These are phyloP conservation scores for Iphiclides podalirius DNA, from an alignment of 2,888 invertebrate species.

Conservation along the genomic window DNA sequence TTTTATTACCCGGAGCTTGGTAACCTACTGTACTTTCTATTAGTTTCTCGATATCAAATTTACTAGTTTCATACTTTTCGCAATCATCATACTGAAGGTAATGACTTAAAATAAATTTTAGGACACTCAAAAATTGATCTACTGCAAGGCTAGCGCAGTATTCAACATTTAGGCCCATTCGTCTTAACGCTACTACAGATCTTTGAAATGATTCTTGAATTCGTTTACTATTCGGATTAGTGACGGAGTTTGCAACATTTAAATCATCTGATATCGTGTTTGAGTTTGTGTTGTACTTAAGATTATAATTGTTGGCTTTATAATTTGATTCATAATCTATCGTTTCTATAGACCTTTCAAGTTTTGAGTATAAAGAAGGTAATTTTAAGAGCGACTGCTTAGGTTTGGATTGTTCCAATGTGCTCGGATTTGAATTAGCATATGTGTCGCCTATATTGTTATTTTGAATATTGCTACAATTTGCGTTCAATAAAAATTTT, in stretches of 20 bases:
- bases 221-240: no score
- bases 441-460: no score
- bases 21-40: constrained; percentile 2
- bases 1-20: background rate
- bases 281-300: no score
- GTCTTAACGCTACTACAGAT: background rate
- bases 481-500: constrained; percentile 8
- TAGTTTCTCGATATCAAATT: constrained; percentile 6
- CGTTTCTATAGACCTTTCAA: background rate
- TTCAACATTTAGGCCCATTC: constrained; percentile 1
- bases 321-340: background rate
- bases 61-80: background rate
- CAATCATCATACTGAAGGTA: constrained; percentile 14
- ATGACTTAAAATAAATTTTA: constrained; percentile 8
- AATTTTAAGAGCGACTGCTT: background rate
- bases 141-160: constrained; percentile 5
- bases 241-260: no score
- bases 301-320: background rate
- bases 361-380: background rate
- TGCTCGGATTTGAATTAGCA: background rate
- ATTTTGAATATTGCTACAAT: constrained; percentile 8
- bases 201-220: background rate
- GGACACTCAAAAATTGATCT: constrained; percentile 7
- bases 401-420: background rate
- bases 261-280: no score